Evolutionary conservation across 2,113 vertebrate genomes (phyloP).

Genomic region (Dromaius novaehollandiae): DNA sequence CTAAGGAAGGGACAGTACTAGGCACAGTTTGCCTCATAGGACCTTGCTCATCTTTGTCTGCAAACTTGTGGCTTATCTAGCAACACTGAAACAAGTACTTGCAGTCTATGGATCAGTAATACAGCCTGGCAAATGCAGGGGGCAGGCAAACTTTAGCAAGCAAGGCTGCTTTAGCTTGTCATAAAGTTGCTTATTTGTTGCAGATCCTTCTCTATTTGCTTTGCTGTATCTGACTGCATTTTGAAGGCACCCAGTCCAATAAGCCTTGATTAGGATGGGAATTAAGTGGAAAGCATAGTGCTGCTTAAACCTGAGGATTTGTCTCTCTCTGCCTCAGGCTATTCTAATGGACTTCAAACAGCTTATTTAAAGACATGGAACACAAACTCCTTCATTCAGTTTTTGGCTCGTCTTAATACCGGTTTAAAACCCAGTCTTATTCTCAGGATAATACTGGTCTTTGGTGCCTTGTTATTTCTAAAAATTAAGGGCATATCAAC

Average conservation of each 20-base stretch:
- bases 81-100: too few relatives aligned
- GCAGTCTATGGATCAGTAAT: too few relatives aligned
- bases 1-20: background rate
- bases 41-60: background rate
- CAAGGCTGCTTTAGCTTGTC: background rate
- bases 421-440: background rate
- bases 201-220: background rate
- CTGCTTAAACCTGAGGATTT: background rate
- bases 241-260: background rate
- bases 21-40: fast-evolving
- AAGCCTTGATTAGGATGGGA: too few relatives aligned
- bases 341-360: background rate
- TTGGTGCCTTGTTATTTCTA: background rate
- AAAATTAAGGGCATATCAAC: fast-evolving
- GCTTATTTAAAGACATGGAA: background rate
- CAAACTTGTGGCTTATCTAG: too few relatives aligned
- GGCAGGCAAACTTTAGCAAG: background rate
- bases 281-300: background rate
- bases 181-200: background rate
- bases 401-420: background rate
- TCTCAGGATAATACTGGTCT: background rate
- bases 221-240: fast-evolving
- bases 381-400: background rate
- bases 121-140: background rate
- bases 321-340: background rate